Evolutionary conservation across 30 jellyfish, hydroid and myxozoan genomes (phyloP).

Genomic region (Hydractinia symbiolongicarpus): DNA sequence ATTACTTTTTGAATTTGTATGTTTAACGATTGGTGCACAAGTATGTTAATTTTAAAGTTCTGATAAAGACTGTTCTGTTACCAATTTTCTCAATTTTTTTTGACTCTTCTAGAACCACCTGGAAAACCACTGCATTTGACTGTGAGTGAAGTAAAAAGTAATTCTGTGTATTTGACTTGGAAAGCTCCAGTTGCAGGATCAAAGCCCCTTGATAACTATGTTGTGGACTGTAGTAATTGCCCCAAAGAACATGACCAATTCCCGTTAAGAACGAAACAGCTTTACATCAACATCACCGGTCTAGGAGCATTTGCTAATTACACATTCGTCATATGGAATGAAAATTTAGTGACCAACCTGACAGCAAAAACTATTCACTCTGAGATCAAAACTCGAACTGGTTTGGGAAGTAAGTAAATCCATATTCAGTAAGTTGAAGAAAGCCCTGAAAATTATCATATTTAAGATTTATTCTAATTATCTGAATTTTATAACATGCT

Average conservation of each 20-base stretch:
- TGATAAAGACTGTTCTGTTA: too few relatives aligned
- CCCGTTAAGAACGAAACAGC: not conserved
- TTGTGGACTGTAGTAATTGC: not conserved
- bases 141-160: not conserved
- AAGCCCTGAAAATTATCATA: too few relatives aligned
- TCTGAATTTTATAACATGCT: not conserved
- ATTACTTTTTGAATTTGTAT: too few relatives aligned
- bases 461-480: not conserved
- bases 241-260: not conserved
- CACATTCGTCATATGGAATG: not conserved
- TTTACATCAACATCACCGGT: constrained; percentile 2
- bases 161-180: constrained; percentile 6
- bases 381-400: not conserved
- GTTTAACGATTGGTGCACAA: too few relatives aligned
- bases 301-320: constrained; percentile 4
- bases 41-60: too few relatives aligned
- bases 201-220: not conserved
- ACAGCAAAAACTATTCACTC: not conserved
- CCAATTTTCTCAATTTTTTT: too few relatives aligned
- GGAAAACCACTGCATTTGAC: not conserved
- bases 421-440: too few relatives aligned
- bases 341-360: not conserved
- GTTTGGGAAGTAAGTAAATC: not conserved
- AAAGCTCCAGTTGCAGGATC: not conserved
- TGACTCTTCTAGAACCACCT: not conserved